phyloP scores from a whole-genome alignment of 2,888 invertebrate genomes.

The Penaeus monodon region DNA sequence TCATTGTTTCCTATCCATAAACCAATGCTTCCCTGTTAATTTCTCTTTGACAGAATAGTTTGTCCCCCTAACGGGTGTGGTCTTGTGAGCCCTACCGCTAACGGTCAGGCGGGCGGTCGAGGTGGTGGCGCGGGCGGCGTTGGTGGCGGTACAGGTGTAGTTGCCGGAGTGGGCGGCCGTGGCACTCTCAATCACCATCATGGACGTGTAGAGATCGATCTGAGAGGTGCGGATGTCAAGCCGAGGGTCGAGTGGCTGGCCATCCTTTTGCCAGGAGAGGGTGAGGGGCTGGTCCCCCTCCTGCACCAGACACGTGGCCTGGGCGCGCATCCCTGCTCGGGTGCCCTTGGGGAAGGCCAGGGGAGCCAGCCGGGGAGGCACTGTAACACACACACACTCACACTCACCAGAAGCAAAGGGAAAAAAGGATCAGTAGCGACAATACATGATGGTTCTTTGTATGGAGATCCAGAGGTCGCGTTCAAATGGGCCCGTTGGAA shows the following conservation, averaged over 20 bases:
- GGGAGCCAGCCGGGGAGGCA: conserved; percentile 58
- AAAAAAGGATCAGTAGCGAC: neutral
- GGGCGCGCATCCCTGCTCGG: conserved; percentile 58
- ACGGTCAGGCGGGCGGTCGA: conserved; percentile 65
- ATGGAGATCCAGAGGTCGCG: too few relatives aligned
- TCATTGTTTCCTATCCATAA: too few relatives aligned
- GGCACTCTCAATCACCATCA: conserved; percentile 73
- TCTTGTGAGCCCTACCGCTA: conserved; percentile 65
- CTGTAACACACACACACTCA: conserved; percentile 49
- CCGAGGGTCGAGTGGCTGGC: conserved; percentile 47
- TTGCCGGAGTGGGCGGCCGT: conserved; percentile 65
- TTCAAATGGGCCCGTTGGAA: too few relatives aligned
- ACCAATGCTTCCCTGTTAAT: too few relatives aligned
- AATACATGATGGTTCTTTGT: neutral
- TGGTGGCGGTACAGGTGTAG: conserved; percentile 66
- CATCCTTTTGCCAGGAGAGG: conserved; percentile 56
- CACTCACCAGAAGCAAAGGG: conserved; percentile 9
- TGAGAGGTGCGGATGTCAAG: conserved; percentile 66
- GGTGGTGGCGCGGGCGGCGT: conserved; percentile 61
- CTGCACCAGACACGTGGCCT: conserved; percentile 59
- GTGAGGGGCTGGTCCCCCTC: conserved; percentile 61
- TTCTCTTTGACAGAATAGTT: too few relatives aligned
- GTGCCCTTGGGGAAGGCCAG: conserved; percentile 54
- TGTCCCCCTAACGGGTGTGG: conserved; percentile 32
- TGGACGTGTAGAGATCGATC: conserved; percentile 71